Base-by-base conservation (phyloP, 1,140 invertebrate species). In the Coelopa frigida region DNA sequence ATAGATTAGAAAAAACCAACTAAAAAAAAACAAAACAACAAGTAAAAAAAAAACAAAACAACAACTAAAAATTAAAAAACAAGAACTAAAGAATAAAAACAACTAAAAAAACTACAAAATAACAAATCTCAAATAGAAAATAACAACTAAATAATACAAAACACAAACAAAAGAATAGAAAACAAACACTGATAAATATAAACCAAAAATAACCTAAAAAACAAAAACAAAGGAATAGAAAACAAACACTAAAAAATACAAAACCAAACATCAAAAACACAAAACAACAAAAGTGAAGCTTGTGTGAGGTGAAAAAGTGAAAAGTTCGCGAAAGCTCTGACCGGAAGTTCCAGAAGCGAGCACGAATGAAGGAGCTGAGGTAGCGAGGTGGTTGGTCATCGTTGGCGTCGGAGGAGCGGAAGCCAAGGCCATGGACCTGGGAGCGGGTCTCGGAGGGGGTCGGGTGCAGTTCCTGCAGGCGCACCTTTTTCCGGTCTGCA, bases 381-480 rank as follows among this genome's bases (percentile, higher is more conserved):
- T n/a, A n/a, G n/a, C n/a, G n/a, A n/a, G n/a, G n/a, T n/a, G n/a
- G n/a, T n/a, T n/a, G n/a, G n/a, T 14, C 14, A 29, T 29, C 14
- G 27, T 29, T 14, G 27, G 14, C 27, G 8, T 14, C 27, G 27
- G 14, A 29, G 27, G 27, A 29, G 14, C 27, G 8, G 8, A 29
- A 29, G 14, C 14, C 27, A 10, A 29, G 8, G 14, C 27, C 8
- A 29, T 8, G 10, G 24, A 33, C 42, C 26, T 40, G 17, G 26
- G n/a, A 10, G 29, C 29, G 51, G 54, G 15, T 44, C 48, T 40
- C 2, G 45, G n/a, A 10, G 55, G 55, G 23, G 65, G 66, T 38
- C 70, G 59, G 52, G 73, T 77, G 37, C 71, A 72, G 54, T 73
- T 73, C 52, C 56, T 76, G 24, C 75, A 77, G 56, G 72, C 75